These are phyloP conservation scores for Prosopocoilus inquinatus DNA, from an alignment of 2,888 invertebrate genomes.

Conservation along the genomic window DNA sequence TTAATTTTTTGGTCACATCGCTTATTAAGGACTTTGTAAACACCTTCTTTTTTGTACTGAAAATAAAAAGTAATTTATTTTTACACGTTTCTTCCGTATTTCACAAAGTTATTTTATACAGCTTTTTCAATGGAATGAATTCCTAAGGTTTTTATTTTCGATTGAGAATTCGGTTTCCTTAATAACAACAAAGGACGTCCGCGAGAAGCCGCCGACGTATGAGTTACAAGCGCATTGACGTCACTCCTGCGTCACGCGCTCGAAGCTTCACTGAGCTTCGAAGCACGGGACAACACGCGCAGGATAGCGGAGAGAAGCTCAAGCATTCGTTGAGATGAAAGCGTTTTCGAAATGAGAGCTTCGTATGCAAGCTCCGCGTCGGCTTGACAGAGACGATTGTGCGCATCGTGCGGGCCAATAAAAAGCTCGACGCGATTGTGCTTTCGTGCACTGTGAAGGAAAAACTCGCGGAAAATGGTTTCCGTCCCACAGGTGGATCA, in stretches of 20 bases:
- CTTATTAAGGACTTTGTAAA: too few relatives aligned
- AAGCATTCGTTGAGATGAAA: background rate
- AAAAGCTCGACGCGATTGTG: background rate
- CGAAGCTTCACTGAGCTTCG: constrained; percentile 1
- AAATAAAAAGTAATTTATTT: too few relatives aligned
- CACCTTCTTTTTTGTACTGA: too few relatives aligned
- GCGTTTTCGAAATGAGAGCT: background rate
- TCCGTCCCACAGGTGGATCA: constrained; percentile 1
- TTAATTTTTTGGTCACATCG: too few relatives aligned
- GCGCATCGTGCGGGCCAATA: background rate
- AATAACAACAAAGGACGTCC: too few relatives aligned
- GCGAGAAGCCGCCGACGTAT: background rate
- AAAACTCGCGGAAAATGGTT: background rate
- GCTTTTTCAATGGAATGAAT: too few relatives aligned
- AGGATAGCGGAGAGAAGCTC: background rate
- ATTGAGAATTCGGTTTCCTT: too few relatives aligned
- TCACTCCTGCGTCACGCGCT: constrained; percentile 33
- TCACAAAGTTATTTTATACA: too few relatives aligned
- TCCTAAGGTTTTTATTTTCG: too few relatives aligned
- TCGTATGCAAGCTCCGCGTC: background rate
- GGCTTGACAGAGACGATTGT: background rate
- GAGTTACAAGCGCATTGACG: constrained; percentile 32
- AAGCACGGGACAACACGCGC: background rate
- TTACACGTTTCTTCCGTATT: too few relatives aligned
- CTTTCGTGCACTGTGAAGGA: background rate